Base-by-base conservation (phyloP, 2,888 invertebrate genomes). In the Omphaloscelis lunosa region DNA sequence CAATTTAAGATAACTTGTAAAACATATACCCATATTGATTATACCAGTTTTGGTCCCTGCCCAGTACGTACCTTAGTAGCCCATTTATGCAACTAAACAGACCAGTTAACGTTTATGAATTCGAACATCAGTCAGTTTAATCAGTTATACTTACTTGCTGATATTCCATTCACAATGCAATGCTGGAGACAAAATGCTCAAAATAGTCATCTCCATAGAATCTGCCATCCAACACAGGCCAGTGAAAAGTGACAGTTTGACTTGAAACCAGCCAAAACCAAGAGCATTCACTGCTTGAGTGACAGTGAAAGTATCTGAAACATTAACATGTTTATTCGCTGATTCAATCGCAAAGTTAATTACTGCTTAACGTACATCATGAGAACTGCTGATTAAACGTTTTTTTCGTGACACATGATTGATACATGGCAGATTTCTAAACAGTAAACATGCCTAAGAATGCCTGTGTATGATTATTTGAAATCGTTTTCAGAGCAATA, bases 171-270 rank as follows among this genome's bases (percentile, higher is more conserved):
- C 98, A 94, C 99, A 99, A 92, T 99, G 99, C 72, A 99, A 96
- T 0, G 99, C 99, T 20, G 99, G 99, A 27, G 99, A 99, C 59
- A 99, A 95, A 83, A 99, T 99, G 88, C 99, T 99, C 58, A 99
- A 96, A 90, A 99, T 99, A 91, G 99, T 99, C 99, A 99, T 99
- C 96, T 99, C 99, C 99, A 99, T 99, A 75, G 99, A 99, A 94
- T 99, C 99, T 0, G 99, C 99, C 99, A 99, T 99, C 99, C 99
- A 98, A 92, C 98, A 98, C 1, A 98, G 96, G 0, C 99, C 99
- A 29, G 98, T 98, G 91, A 98, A 98, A 29, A 98, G 95, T 0
- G 98, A 98, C 66, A 99, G 93, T 93, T 98, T 98, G 0, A 98
- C 98, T 97, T 99, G 99, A 93, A 99, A 99, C 97, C 98, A 98